Evolutionary conservation across 2,888 invertebrate genomes (phyloP), one percentile per base, ranked within the genome.

Genomic region (Germaria angustata): DNA sequence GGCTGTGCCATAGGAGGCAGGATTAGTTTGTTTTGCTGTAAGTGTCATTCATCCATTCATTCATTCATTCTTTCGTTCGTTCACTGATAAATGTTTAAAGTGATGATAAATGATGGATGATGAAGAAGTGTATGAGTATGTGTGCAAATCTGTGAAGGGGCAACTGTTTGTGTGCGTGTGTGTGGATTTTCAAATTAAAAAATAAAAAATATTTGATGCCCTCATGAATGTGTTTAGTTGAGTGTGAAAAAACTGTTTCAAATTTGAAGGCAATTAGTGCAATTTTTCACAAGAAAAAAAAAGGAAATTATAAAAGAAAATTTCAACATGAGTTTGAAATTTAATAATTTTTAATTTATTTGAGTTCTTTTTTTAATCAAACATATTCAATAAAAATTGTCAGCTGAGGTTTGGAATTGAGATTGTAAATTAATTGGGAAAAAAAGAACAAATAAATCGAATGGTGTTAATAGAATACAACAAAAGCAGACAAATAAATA

Each of bases 21-120:
- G 24, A 55, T 41, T 55, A 46, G 17, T 51, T 53, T 46, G 41
- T 72, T 39, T n/a, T 57, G 22, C 65, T 79, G 79, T 75, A 79
- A 82, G 69, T 79, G 82, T 82, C 82, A 79, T 57, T 71, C 53
- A 44, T 44, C 55, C 73, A 69, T 53, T 65, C 39, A 59, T 59
- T 51, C 51, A 13, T 59, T 34, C 73, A 78, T 63, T 82, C n/a
- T n/a, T n/a, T n/a, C n/a, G n/a, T n/a, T 51, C 51, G 20, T 59
- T 34, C 73, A 78, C 63, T 82, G 79, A 79, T 82, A 55, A 69
- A 82, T 69, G 81, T 75, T 75, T 69, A 80, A 65, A 75, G 73
- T 82, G 81, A 79, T 65, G 81, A 82, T 82, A 82, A 78, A 75
- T 79, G 81, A 82, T 75, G 78, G 79, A 82, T 82, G 79, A 66